Percentiles rank a stretch among this genome's conserved stretches.
phyloP scores from a whole-genome alignment of 2,113 vertebrate genomes.

The Propithecus coquereli region DNA sequence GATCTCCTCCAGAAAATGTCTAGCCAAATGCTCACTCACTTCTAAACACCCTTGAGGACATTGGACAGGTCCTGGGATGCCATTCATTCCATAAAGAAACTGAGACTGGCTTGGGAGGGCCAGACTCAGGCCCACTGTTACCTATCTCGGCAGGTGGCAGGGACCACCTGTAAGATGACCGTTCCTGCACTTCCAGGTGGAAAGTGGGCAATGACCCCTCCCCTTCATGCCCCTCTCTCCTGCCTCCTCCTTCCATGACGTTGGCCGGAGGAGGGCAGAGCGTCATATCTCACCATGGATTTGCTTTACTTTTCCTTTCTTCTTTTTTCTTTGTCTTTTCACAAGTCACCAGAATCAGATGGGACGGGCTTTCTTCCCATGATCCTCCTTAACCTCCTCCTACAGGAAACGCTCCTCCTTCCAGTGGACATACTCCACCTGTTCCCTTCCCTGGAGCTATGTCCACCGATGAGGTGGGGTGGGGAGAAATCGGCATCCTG shows the following conservation, averaged over 20 bases:
- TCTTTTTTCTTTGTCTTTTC: not conserved
- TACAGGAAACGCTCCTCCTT: not conserved
- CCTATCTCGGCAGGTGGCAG: not conserved
- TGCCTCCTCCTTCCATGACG: not conserved
- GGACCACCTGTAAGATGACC: not conserved
- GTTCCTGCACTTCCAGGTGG: not conserved
- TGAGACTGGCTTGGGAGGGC: not conserved
- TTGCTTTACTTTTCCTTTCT: not conserved
- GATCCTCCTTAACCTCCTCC: not conserved
- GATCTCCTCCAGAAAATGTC: not conserved
- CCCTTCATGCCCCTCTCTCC: not conserved
- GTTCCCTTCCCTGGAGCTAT: not conserved
- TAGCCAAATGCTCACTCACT: not conserved
- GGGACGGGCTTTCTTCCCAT: not conserved
- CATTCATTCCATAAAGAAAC: not conserved
- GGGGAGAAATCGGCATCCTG: not conserved
- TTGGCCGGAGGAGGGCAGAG: not conserved
- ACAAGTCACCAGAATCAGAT: not conserved
- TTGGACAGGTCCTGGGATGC: not conserved
- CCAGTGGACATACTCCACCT: not conserved
- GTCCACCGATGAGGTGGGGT: not conserved
- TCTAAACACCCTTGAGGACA: not conserved
- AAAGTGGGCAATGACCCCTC: not conserved
- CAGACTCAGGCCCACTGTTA: not conserved
- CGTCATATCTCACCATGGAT: not conserved